These are phyloP conservation scores for Calidris pugnax DNA, from an alignment of 2,113 vertebrate species.

Conservation along the genomic window DNA sequence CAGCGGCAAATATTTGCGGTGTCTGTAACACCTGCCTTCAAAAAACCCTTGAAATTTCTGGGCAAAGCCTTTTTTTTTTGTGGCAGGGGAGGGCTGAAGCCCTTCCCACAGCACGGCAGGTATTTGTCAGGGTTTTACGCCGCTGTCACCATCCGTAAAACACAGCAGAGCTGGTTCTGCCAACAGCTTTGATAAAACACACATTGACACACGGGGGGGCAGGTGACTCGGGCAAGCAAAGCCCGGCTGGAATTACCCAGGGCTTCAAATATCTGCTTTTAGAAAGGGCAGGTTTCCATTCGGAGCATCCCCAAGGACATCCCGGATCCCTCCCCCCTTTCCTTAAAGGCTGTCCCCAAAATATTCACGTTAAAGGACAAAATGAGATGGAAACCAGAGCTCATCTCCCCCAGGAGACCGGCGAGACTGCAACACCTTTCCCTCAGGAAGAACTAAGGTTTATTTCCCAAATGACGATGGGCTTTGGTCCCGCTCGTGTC, in stretches of 20 bases:
- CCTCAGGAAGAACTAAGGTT: background rate
- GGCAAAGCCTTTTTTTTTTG: background rate
- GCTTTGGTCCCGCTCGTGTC: accelerated
- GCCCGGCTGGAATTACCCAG: accelerated
- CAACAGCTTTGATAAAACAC: background rate
- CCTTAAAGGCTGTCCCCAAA: background rate
- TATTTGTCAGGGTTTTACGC: background rate
- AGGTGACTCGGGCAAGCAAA: background rate
- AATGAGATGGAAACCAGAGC: background rate
- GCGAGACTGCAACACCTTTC: accelerated
- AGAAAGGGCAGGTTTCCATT: background rate
- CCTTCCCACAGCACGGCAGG: accelerated
- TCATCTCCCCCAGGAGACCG: background rate
- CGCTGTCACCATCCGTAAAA: background rate
- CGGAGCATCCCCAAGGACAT: background rate
- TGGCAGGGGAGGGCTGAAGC: background rate
- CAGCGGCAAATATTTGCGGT: background rate
- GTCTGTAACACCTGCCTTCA: background rate
- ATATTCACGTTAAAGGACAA: background rate
- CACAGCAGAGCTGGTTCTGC: background rate
- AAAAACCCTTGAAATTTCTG: background rate
- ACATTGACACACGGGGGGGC: background rate
- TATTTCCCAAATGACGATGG: accelerated
- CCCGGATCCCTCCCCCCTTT: background rate
- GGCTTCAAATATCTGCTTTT: background rate